Evolutionary conservation across 2,888 invertebrate species (phyloP), one percentile per base, ranked within the genome.

Genomic region (Hermaeophaga mercurialis): DNA sequence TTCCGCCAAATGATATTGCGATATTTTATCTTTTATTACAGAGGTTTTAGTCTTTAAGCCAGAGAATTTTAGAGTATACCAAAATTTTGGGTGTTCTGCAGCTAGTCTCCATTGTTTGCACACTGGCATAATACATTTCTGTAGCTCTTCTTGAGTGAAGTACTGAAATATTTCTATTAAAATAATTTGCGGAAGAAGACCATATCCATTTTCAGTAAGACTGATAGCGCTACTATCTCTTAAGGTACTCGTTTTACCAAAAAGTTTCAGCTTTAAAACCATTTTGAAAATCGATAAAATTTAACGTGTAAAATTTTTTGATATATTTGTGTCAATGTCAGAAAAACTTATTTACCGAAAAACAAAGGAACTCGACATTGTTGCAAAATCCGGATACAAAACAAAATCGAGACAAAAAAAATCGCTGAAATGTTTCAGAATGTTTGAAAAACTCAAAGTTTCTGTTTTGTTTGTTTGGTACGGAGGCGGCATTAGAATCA

Each of bases 21-120:
- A 58, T 19, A 63, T 56, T 44, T 56, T 63, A 15, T 54, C 45
- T 9, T 56, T 59, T 15, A 63, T 61, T 7, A 38, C 12, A 1
- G 59, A 26, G 1, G 54, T 52, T 3, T 56, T 52, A 14, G 19
- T 43, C 9, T 38, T 26, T 1, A 41, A 34, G 1, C 61, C 63
- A 1, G 50, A 43, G n/a, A 61, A 61, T 31, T 24, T 31, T 11
- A 63, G 11, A 2, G 43, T 58, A 26, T 58, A 58, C 63, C 63
- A 61, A 6, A 63, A 45, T 9, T 14, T 12, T 0, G 61, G 61
- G 14, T 56, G 31, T 47, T 63, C 61, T 2, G 59, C 61, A 1
- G 33, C 56, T 6, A 19, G 31, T 26, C 58, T 43, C 63, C 63
- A 63, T 45, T 58, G 56, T 31, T 63, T 59, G 26, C 60, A 63